Percentiles rank a stretch among this genome's conserved stretches.
phyloP scores from a whole-genome alignment of 2,797 vertebrate species.

The Muscicapa striata region DNA sequence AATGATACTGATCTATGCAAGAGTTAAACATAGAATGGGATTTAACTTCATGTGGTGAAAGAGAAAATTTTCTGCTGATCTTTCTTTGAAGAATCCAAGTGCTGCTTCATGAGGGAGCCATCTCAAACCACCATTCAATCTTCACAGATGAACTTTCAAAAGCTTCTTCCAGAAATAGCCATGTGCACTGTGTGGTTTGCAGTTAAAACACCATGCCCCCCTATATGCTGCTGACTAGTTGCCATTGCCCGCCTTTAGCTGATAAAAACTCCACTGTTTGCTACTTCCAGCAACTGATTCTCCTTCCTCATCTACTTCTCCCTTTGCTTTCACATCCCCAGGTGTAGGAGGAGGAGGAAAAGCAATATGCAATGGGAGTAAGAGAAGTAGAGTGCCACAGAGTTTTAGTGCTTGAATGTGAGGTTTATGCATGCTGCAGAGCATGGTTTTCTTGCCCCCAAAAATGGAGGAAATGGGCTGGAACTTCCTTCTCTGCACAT shows the following conservation, averaged over 20 bases:
- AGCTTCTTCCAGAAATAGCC: not conserved
- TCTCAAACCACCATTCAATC: not conserved
- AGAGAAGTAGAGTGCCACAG: not conserved
- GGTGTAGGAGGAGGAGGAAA: not conserved
- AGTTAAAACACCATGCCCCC: not conserved
- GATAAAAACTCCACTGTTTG: not conserved
- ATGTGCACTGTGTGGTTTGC: not conserved
- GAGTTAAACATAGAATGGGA: not conserved
- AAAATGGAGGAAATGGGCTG: not conserved
- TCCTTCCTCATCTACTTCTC: not conserved
- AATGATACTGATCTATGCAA: not conserved
- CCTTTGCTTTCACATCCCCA: not conserved
- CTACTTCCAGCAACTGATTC: not conserved
- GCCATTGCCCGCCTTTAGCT: not conserved
- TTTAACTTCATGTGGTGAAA: not conserved
- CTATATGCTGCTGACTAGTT: not conserved
- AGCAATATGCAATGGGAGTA: not conserved
- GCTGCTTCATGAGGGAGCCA: not conserved
- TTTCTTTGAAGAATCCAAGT: not conserved
- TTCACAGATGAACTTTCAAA: slow-evolving; percentile 1
- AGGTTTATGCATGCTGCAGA: not conserved
- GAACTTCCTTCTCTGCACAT: not conserved
- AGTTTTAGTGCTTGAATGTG: not conserved
- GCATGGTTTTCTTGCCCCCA: not conserved
- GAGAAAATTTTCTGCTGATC: not conserved